Evolutionary conservation across 2,797 vertebrate genomes (phyloP), one percentile per base, ranked within the genome.

Genomic region (Hydrophis major): DNA sequence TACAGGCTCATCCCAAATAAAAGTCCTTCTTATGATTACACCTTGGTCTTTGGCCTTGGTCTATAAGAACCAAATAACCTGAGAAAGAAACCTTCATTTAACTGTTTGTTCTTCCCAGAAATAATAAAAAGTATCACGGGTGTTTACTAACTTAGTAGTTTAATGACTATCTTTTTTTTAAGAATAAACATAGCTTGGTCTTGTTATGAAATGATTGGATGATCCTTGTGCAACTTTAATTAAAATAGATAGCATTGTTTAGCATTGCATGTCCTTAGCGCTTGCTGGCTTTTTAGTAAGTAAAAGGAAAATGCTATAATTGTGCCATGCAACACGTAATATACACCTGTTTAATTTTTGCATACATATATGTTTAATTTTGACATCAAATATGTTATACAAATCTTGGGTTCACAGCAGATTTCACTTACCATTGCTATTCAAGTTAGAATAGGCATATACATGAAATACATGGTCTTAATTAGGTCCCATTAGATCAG

Each of bases 401-500:
- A 11, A 0, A 87, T 4, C 86, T 56, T 90, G 91, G 4, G n/a
- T 66, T 55, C 27, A 14, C 57, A 91, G 6, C n/a, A 74, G 66
- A 53, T 94, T 93, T 95, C 63, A 94, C 95, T 94, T 90, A 63
- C 42, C 12, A 59, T 22, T 4, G 88, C 63, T 92, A 61, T 88
- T 93, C 94, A 95, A 94, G 53, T 86, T 18, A 6, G 20, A 32
- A 6, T 50, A 89, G 50, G 57, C 93, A 95, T 89, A 92, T 93
- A 95, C 93, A 92, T 78, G 2, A 88, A 91, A 93, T 95, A 27
- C 20, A 53, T 95, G 93, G 69, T 95, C 92, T 94, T 96, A 94
- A 95, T 95, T 96, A 92, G 59, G 32, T 96, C 91, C 91, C 94
- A 7, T 78, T 95, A 95, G 95, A 93, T 89, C 22, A 95, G 2